These are phyloP conservation scores for Omphaloscelis lunosa DNA, from an alignment of 2,888 invertebrate species.

Conservation along the genomic window DNA sequence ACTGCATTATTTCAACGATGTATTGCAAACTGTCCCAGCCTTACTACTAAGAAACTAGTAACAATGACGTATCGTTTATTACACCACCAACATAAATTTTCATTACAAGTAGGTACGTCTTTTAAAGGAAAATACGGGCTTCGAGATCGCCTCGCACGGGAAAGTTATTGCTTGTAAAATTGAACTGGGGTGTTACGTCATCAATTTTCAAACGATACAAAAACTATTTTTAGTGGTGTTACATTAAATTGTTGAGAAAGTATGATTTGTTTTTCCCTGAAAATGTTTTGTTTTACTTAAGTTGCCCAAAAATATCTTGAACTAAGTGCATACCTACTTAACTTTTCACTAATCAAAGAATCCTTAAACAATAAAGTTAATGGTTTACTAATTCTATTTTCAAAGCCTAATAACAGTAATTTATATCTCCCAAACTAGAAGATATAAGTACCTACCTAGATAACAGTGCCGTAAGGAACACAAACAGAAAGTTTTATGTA, in stretches of 20 bases:
- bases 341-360: not conserved
- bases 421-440: conserved; percentile 8
- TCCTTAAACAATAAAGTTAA: not conserved
- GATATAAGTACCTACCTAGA: conserved; percentile 29
- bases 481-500: conserved; percentile 66
- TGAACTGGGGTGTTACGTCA: conserved; percentile 59
- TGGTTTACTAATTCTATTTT: not conserved
- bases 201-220: conserved; percentile 54
- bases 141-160: conserved; percentile 68
- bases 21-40: conserved; percentile 49
- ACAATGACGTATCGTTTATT: conserved; percentile 76
- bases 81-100: conserved; percentile 78
- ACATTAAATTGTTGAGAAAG: conserved; percentile 5
- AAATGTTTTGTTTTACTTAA: not conserved
- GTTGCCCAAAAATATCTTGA: not conserved
- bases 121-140: conserved; percentile 73
- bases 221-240: conserved; percentile 43
- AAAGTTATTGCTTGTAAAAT: conserved; percentile 71
- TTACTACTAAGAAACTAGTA: conserved; percentile 57
- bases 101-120: conserved; percentile 75
- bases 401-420: conserved; percentile 15
- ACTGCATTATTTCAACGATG: conserved; percentile 44
- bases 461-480: conserved; percentile 37
- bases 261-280: not conserved
- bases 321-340: not conserved